Conservation (phyloP, 2,113 vertebrate species). For the Amphiprion percula region DNA sequence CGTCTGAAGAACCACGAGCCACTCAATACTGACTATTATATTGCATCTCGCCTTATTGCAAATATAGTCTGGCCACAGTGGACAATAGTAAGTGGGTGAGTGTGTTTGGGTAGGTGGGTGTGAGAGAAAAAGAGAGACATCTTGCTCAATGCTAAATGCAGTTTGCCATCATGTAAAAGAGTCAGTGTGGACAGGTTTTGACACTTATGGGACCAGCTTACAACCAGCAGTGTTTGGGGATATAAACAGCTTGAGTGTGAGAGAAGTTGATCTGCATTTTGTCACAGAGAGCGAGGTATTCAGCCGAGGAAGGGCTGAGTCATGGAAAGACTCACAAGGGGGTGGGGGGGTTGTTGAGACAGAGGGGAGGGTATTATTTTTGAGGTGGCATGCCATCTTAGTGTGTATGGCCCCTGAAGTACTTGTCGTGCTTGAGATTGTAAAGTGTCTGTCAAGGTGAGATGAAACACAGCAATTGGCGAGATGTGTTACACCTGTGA, state of each 20-base stretch:
- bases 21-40: slow-evolving; percentile 82
- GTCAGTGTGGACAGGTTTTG: slow-evolving; percentile 75
- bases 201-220: slow-evolving; percentile 74
- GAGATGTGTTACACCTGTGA: slow-evolving; percentile 66
- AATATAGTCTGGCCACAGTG: slow-evolving; percentile 63
- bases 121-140: slow-evolving; percentile 54
- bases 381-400: slow-evolving; percentile 65
- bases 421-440: slow-evolving; percentile 72
- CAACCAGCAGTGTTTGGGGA: slow-evolving; percentile 73
- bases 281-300: slow-evolving; percentile 73
- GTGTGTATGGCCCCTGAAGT: slow-evolving; percentile 52
- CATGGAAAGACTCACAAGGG: slow-evolving; percentile 72
- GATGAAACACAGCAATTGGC: slow-evolving; percentile 57
- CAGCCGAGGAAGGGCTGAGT: slow-evolving; percentile 74
- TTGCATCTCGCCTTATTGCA: slow-evolving; percentile 44
- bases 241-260: slow-evolving; percentile 77
- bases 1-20: slow-evolving; percentile 64
- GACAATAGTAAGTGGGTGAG: slow-evolving; percentile 74
- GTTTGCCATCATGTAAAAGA: slow-evolving; percentile 63
- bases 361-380: slow-evolving; percentile 68
- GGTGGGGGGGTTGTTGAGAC: slow-evolving; percentile 52
- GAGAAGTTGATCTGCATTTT: slow-evolving; percentile 77
- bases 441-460: slow-evolving; percentile 76
- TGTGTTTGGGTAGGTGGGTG: slow-evolving; percentile 58
- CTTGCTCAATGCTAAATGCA: slow-evolving; percentile 60